phyloP scores from a whole-genome alignment of 2,888 invertebrate genomes.

The Syrista parreyssii region DNA sequence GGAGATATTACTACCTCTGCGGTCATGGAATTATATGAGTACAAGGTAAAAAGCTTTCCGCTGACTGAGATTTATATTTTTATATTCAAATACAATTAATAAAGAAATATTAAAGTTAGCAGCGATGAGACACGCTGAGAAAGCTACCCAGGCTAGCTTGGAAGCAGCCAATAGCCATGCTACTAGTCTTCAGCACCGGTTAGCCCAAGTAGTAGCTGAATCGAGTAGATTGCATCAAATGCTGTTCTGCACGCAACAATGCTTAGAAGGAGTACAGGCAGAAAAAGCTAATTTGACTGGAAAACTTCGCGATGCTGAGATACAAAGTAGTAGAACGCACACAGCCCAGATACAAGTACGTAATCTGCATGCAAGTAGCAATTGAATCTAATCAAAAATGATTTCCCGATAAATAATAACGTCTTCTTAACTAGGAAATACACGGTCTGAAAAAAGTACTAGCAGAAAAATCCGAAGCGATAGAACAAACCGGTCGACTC shows the following conservation, averaged over 20 bases:
- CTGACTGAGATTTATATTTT: not conserved
- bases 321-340: slow-evolving; percentile 44
- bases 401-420: not conserved
- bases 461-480: slow-evolving; percentile 43
- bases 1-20: slow-evolving; percentile 74
- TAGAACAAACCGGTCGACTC: slow-evolving; percentile 36
- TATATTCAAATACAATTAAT: not conserved
- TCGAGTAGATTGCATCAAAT: slow-evolving; percentile 67
- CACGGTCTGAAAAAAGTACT: slow-evolving; percentile 53
- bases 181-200: slow-evolving; percentile 68
- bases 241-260: slow-evolving; percentile 68
- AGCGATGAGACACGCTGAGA: slow-evolving; percentile 68
- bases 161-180: slow-evolving; percentile 69
- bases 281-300: slow-evolving; percentile 52
- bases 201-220: slow-evolving; percentile 67
- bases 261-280: slow-evolving; percentile 64
- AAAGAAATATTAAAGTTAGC: slow-evolving; percentile 59
- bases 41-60: slow-evolving; percentile 65
- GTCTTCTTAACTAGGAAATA: slow-evolving; percentile 43
- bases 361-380: no score
- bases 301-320: slow-evolving; percentile 48
- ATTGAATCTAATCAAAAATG: not conserved
- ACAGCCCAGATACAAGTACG: slow-evolving; percentile 44
- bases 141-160: slow-evolving; percentile 67
- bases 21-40: slow-evolving; percentile 80